Base-by-base conservation (phyloP, 2,113 vertebrate species). In the Abramis brama region DNA sequence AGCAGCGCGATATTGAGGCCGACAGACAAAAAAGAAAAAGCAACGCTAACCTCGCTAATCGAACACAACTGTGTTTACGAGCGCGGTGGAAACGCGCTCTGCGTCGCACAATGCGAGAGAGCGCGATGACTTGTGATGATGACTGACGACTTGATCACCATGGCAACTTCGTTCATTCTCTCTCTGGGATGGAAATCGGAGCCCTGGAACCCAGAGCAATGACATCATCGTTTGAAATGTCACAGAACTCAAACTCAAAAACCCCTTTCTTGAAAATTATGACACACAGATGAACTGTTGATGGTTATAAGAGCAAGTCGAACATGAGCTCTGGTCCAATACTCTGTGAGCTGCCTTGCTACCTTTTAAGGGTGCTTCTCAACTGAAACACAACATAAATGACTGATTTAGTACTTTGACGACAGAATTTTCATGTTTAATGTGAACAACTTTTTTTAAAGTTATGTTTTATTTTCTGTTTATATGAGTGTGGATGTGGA, bases 31-130 rank as follows among this genome's bases (percentile, higher is more conserved):
- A 68, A 52, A 83, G 4, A 45, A 39, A 79, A 74, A 86, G 79
- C 80, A 75, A 79, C 66, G 87, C 75, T 80, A 78, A 75, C 55
- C 47, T 80, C 13, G 25, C 59, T 84, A 88, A 86, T 86, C 86
- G 23, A 86, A 86, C 81, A 86, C 87, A 88, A 88, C 81, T 88
- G 85, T 79, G 85, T 88, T 88, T 88, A 86, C 25, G 76, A 84
- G 84, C 57, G 64, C 47, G 45, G 71, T 55, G 30, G 62, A 76
- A 76, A 30, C 25, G 71, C 55, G 47, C 47, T 77, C 36, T 17
- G 39, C 77, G 84, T 70, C 74, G 21, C 84, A 62, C 11, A 52
- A 45, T 17, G 47, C 59, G n/a, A 11, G n/a, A 11, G 57, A 79
- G 39, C 7, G 19, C 19, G 39, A 47, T 81, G 79, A 66, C 39